Conservation (phyloP, 2,888 invertebrate species). For the Agrotis exclamationis region DNA sequence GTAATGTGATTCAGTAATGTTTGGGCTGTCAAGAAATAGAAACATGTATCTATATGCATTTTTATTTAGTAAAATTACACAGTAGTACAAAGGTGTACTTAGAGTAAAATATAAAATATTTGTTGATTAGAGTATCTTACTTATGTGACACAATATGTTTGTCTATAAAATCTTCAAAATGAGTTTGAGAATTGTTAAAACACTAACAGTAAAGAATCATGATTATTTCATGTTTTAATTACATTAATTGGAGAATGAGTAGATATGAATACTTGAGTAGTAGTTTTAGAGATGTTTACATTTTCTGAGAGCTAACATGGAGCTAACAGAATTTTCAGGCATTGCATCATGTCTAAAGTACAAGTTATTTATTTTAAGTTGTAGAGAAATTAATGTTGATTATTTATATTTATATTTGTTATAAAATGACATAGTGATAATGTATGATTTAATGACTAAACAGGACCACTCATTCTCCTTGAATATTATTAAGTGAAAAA, state of each 20-base stretch:
- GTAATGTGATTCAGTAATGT: conserved; percentile 32
- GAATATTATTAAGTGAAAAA: conserved; percentile 36
- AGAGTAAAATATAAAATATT: conserved; percentile 76
- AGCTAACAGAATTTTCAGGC: not conserved
- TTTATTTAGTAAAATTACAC: conserved; percentile 69
- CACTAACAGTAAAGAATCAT: conserved; percentile 16
- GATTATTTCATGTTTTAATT: conserved; percentile 25
- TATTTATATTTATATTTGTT: conserved; percentile 57
- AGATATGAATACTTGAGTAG: not conserved
- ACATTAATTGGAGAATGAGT: conserved; percentile 43
- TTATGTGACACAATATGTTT: conserved; percentile 53
- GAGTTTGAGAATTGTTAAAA: conserved; percentile 32
- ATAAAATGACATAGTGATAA: conserved; percentile 19
- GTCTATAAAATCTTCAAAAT: conserved; percentile 53
- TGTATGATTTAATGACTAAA: conserved; percentile 24
- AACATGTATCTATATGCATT: conserved; percentile 47
- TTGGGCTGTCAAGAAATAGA: conserved; percentile 35
- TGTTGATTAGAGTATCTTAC: conserved; percentile 62
- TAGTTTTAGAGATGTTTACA: conserved; percentile 12
- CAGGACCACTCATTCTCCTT: conserved; percentile 42
- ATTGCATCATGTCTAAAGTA: conserved; percentile 33
- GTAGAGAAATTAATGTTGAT: conserved; percentile 43
- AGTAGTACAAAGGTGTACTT: conserved; percentile 79
- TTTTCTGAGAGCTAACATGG: conserved; percentile 6
- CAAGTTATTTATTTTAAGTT: conserved; percentile 28